These are phyloP conservation scores for Drosophila setifemur DNA, from an alignment of 1,140 invertebrate species.

Conservation along the genomic window DNA sequence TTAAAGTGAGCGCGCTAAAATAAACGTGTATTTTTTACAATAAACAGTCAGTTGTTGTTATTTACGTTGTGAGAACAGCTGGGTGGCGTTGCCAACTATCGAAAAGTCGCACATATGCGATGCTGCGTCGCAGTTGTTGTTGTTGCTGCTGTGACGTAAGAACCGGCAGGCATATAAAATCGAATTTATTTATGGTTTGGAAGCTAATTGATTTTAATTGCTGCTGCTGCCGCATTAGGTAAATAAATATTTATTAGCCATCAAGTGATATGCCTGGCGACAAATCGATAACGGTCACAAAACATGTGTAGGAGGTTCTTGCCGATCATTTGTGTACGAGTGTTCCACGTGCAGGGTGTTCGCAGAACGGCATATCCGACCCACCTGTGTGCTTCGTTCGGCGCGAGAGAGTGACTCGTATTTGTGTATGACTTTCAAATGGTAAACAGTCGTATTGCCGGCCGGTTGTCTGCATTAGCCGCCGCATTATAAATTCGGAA, in stretches of 20 bases:
- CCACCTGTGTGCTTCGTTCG: constrained; percentile 21
- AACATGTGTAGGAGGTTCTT: not conserved
- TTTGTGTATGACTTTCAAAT: constrained; percentile 45
- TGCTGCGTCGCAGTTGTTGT: constrained; percentile 10
- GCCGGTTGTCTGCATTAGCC: constrained; percentile 36
- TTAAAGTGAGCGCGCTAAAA: constrained; percentile 71
- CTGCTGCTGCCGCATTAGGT: not conserved
- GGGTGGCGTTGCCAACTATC: constrained; percentile 51
- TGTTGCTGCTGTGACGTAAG: constrained; percentile 48
- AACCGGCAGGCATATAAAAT: constrained; percentile 23
- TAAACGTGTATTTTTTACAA: constrained; percentile 77
- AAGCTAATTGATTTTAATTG: constrained; percentile 40
- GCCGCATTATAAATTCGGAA: constrained; percentile 51
- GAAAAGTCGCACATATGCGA: constrained; percentile 5
- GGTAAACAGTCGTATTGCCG: constrained; percentile 7
- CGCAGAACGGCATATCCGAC: not conserved
- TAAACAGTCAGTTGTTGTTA: constrained; percentile 21
- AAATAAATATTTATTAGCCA: constrained; percentile 4
- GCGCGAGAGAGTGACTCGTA: not conserved
- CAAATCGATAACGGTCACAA: constrained; percentile 24
- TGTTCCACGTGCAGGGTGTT: constrained; percentile 22
- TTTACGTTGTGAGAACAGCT: constrained; percentile 36
- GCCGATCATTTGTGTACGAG: not conserved
- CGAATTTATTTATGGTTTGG: constrained; percentile 21
- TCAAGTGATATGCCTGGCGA: constrained; percentile 11